These are phyloP conservation scores for Bradysia coprophila DNA, from an alignment of 1,140 invertebrate genomes.

Conservation along the genomic window DNA sequence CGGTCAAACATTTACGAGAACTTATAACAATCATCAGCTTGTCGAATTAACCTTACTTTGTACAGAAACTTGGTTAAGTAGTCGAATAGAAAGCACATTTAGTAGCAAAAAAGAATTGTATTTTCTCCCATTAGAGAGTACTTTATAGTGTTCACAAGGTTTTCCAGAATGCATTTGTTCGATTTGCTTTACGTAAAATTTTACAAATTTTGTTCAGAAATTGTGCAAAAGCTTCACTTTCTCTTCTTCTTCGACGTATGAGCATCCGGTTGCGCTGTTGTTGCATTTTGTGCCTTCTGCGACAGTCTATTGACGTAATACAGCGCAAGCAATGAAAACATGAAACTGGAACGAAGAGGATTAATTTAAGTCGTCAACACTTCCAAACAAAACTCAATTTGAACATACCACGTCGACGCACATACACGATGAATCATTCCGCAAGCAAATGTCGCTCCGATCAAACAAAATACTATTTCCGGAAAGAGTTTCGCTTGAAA, in stretches of 20 bases:
- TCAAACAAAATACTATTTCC: conserved; percentile 19
- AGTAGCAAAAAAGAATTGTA: too few relatives aligned
- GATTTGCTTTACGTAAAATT: too few relatives aligned
- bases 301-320: conserved; percentile 22
- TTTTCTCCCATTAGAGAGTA: too few relatives aligned
- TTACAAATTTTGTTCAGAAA: too few relatives aligned
- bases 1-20: too few relatives aligned
- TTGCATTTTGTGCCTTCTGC: conserved; percentile 14
- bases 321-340: conserved; percentile 18
- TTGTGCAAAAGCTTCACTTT: too few relatives aligned
- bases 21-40: too few relatives aligned
- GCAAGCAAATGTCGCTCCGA: conserved; percentile 13
- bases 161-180: too few relatives aligned
- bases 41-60: too few relatives aligned
- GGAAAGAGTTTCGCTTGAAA: conserved; percentile 22
- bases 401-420: conserved; percentile 18
- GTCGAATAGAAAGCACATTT: too few relatives aligned
- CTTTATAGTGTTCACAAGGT: too few relatives aligned
- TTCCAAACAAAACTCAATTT: neutral
- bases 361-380: conserved; percentile 3
- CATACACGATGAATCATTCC: conserved; percentile 21
- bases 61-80: too few relatives aligned
- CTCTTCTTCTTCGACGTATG: conserved; percentile 1
- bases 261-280: neutral
- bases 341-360: conserved; percentile 8